Percentiles rank a stretch among this genome's conserved stretches.
phyloP scores from a whole-genome alignment of 2,113 vertebrate genomes.

The Pygoscelis antarcticus region DNA sequence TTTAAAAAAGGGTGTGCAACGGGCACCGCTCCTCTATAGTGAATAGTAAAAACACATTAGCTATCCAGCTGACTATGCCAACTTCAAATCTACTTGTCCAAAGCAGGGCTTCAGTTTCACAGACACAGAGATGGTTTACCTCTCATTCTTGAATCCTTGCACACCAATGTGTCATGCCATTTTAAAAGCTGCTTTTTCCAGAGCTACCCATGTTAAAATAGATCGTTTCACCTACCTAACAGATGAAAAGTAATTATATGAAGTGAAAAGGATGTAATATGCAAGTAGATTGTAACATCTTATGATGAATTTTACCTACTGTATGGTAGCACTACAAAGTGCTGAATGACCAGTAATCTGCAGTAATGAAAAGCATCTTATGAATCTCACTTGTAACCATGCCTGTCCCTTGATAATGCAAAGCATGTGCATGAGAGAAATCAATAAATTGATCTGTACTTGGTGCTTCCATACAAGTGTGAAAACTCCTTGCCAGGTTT shows the following conservation, averaged over 20 bases:
- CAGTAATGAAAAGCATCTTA: neutral
- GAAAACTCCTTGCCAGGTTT: neutral
- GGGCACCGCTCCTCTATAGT: neutral
- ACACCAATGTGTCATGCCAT: accelerated
- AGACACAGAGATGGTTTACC: neutral
- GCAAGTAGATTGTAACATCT: neutral
- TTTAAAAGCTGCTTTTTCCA: neutral
- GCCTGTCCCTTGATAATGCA: neutral
- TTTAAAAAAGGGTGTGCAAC: neutral
- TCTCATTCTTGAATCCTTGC: neutral
- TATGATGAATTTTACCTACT: neutral
- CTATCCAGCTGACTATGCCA: neutral
- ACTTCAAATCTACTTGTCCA: neutral
- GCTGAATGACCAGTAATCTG: neutral
- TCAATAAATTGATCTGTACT: neutral
- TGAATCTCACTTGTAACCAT: neutral
- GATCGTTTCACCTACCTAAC: neutral
- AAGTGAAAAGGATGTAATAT: neutral
- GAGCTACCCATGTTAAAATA: neutral
- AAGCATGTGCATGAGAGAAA: neutral
- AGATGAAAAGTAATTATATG: neutral
- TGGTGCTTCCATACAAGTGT: neutral
- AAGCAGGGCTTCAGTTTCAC: neutral
- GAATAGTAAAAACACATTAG: neutral
- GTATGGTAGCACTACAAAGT: neutral